phyloP scores from a whole-genome alignment of 2,888 invertebrate genomes.

The Augiades crinisus region DNA sequence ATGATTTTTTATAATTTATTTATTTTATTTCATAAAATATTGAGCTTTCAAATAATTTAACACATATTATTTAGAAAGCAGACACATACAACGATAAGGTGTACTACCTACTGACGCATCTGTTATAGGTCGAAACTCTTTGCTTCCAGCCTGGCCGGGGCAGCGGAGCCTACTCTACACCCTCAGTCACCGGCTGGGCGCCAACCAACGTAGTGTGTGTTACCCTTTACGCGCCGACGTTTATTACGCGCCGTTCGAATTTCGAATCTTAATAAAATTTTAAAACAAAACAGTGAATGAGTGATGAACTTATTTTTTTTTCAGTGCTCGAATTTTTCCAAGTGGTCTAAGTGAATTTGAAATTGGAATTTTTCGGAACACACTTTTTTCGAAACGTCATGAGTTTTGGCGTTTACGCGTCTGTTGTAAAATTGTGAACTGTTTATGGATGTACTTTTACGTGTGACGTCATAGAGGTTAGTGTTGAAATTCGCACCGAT shows the following conservation, averaged over 20 bases:
- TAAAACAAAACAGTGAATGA: conserved; percentile 21
- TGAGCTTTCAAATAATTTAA: no score
- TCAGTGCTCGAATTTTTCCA: conserved; percentile 9
- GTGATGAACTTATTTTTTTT: conserved; percentile 11
- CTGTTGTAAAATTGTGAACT: conserved; percentile 25
- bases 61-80: no score
- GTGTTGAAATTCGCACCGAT: conserved; percentile 13
- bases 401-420: conserved; percentile 24
- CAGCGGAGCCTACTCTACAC: conserved; percentile 61
- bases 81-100: background rate
- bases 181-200: conserved; percentile 68
- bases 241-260: conserved; percentile 44
- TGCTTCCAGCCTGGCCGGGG: conserved; percentile 70
- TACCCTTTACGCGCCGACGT: conserved; percentile 32
- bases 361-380: conserved; percentile 10
- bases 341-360: background rate
- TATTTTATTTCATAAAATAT: background rate
- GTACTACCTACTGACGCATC: conserved; percentile 3
- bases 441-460: conserved; percentile 23
- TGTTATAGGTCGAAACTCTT: conserved; percentile 45
- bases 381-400: conserved; percentile 12
- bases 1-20: background rate
- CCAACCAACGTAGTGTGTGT: conserved; percentile 32
- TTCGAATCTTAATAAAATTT: conserved; percentile 43
- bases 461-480: conserved; percentile 27